Percentiles rank a stretch among this genome's conserved stretches.
These are phyloP conservation scores for Aix galericulata DNA, from an alignment of 2,113 vertebrate species.

Conservation along the genomic window DNA sequence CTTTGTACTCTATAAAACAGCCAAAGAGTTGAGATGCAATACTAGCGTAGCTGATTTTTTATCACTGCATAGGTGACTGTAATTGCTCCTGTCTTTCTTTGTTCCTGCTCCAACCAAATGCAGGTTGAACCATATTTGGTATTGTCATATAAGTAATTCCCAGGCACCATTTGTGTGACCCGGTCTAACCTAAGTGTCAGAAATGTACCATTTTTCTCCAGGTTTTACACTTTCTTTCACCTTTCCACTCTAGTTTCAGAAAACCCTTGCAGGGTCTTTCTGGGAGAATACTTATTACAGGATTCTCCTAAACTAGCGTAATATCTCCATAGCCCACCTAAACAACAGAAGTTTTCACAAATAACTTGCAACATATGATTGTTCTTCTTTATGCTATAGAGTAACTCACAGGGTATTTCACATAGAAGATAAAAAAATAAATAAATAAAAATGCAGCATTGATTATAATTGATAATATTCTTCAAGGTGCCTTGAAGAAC, in stretches of 20 bases:
- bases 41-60: not conserved
- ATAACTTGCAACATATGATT: not conserved
- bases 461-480: not conserved
- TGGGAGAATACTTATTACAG: not conserved
- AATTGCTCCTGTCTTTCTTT: not conserved
- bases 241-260: not conserved
- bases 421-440: not conserved
- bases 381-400: not conserved
- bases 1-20: not conserved
- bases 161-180: not conserved
- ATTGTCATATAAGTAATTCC: not conserved
- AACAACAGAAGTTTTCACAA: not conserved
- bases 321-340: not conserved
- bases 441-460: not conserved
- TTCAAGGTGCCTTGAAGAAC: not conserved
- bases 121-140: not conserved
- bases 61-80: not conserved
- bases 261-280: not conserved
- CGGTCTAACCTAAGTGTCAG: not conserved
- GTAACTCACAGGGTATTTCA: not conserved
- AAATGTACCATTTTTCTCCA: not conserved
- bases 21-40: fast-evolving
- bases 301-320: not conserved
- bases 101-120: not conserved
- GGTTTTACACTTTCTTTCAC: not conserved